Evolutionary conservation across 1,140 invertebrate species (phyloP), one percentile per base, ranked within the genome.

Genomic region (Physella acuta): DNA sequence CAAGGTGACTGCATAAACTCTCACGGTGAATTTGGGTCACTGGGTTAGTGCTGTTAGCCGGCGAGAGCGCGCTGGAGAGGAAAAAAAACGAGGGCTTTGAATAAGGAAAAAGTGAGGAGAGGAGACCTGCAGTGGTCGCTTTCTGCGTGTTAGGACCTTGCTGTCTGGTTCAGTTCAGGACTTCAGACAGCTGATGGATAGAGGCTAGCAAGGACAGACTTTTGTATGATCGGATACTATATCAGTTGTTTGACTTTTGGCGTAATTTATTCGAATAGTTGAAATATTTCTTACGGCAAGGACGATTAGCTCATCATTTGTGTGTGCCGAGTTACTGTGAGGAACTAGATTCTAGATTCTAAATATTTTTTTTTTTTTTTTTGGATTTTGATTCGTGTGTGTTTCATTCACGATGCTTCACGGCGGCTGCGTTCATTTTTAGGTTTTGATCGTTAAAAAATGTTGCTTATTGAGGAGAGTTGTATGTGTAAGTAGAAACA

Each of bases 401-500:
- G n/a, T 20, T 4, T 4, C 28, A 24, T 31, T 3, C 2, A 58
- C 26, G 17, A 8, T 28, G 55, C 28, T 37, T 2, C 36, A 30
- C 33, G 24, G 28, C 39, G 59, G 31, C 33, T 36, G 24, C 11
- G 33, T 58, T 33, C 14, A 36, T 3, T 28, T 39, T 36, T 2
- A 3, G 37, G 20, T 24, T 4, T n/a, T n/a, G 14, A 30, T 14
- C 39, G 1, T 3, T 37, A 36, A 37, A 61, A 61, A 61, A 61
- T 61, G 59, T 44, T 61, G 36, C 26, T 61, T 2, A 61, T 61
- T 61, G 59, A 61, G 59, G 24, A 30, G 20, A 61, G 5, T 37
- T 61, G 59, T 26, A 61, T 61, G 59, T 61, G 59, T 61, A 61
- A 61, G 59, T 61, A n/a, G 52, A 44, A 44, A 11, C 39, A 11